Evolutionary conservation across 2,797 vertebrate genomes (phyloP).

Genomic region (Hemibagrus guttatus): DNA sequence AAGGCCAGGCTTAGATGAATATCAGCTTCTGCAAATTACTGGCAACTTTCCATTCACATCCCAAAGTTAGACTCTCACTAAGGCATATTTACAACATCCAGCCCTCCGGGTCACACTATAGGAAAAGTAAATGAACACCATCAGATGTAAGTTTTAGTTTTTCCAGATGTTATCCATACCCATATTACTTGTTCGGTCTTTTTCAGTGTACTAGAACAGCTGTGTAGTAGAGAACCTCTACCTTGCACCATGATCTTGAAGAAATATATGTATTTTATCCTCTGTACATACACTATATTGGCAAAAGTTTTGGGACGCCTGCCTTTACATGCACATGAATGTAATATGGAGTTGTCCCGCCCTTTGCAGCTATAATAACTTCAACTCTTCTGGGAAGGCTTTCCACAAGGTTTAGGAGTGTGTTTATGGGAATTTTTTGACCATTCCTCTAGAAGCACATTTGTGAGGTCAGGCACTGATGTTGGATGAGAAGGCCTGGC

Average conservation of each 20-base stretch:
- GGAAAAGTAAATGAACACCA: neutral
- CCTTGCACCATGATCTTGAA: neutral
- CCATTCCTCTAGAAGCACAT: no score
- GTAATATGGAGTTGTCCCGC: no score
- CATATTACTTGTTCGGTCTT: neutral
- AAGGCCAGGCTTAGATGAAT: neutral
- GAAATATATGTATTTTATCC: neutral
- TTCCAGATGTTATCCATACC: neutral
- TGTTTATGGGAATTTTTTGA: no score
- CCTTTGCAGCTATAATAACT: no score
- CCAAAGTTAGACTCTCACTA: neutral
- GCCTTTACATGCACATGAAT: no score
- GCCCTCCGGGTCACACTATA: neutral
- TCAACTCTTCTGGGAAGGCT: no score
- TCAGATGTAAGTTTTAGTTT: neutral
- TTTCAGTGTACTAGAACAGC: neutral
- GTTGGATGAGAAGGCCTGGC: no score
- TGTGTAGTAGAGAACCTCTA: neutral
- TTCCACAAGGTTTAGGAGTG: no score
- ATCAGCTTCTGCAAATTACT: neutral
- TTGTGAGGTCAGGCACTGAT: no score
- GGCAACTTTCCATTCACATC: neutral
- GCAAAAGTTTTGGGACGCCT: no score
- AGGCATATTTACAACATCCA: neutral
- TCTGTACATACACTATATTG: neutral